These are phyloP conservation scores for Elephantulus edwardii DNA, from an alignment of 2,113 vertebrate species.

Conservation along the genomic window DNA sequence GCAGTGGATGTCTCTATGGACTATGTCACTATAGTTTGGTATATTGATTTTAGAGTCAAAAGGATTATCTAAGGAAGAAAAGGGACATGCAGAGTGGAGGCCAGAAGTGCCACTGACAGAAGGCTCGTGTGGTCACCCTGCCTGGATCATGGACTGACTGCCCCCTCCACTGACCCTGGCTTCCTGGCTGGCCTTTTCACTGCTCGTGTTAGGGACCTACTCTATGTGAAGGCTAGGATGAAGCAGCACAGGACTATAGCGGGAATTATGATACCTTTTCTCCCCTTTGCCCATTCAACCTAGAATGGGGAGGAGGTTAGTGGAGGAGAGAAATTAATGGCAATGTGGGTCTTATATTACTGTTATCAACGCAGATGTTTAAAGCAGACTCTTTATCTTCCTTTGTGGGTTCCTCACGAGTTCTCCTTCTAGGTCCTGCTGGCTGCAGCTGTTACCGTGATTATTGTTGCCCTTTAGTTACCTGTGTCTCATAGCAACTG, in stretches of 20 bases:
- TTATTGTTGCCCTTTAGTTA: too few species aligned
- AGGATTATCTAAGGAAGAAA: not conserved
- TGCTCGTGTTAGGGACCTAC: not conserved
- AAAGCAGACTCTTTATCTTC: not conserved
- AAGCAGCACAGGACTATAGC: not conserved
- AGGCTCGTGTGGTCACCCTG: not conserved
- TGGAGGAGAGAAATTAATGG: not conserved
- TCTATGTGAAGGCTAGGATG: accelerated
- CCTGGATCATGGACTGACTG: not conserved
- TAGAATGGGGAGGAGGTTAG: accelerated
- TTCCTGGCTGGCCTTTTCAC: not conserved
- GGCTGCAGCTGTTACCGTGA: not conserved
- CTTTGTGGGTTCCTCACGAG: not conserved
- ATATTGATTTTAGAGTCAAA: not conserved
- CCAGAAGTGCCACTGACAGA: not conserved
- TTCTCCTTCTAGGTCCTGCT: not conserved
- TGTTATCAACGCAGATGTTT: not conserved
- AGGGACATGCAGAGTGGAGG: not conserved
- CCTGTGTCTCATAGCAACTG: too few species aligned
- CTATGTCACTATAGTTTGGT: too few species aligned
- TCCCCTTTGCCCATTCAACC: not conserved
- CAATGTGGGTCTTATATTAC: not conserved
- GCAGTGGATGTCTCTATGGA: too few species aligned
- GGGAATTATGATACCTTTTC: not conserved
- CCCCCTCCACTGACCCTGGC: not conserved